A percentile compares a stretch with the other conserved stretches of the same genome.
Evolutionary conservation across 1,140 invertebrate species (phyloP).

Genomic region (Caenorhabditis latens): DNA sequence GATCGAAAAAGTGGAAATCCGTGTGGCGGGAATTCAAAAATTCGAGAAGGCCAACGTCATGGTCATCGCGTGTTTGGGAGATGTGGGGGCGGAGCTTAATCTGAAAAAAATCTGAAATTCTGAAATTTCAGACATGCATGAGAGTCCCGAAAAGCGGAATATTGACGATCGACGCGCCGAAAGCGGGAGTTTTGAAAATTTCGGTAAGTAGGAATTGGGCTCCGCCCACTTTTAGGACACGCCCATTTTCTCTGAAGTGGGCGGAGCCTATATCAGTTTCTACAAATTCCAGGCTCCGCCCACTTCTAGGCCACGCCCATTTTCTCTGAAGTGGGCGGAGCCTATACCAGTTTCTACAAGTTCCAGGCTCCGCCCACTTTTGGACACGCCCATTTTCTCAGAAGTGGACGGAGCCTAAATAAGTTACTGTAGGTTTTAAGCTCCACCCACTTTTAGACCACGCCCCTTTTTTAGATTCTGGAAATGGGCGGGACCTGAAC

Average conservation of each 20-base stretch:
- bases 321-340: no score
- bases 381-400: no score
- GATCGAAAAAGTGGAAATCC: slow-evolving; percentile 40
- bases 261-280: not conserved
- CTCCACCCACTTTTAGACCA: no score
- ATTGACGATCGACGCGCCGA: slow-evolving; percentile 16
- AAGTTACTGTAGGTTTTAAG: no score
- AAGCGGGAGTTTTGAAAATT: slow-evolving; percentile 47
- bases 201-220: slow-evolving; percentile 29
- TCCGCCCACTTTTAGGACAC: no score
- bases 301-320: no score
- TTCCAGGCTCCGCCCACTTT: not conserved
- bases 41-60: slow-evolving; percentile 5
- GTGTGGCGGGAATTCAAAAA: slow-evolving; percentile 25
- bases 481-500: no score
- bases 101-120: not conserved
- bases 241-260: not conserved
- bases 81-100: slow-evolving; percentile 39
- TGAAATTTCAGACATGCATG: slow-evolving; percentile 55
- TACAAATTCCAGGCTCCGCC: not conserved
- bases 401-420: no score
- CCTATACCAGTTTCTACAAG: not conserved
- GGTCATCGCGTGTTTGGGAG: slow-evolving; percentile 42
- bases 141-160: slow-evolving; percentile 20
- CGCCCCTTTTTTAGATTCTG: no score